These are phyloP conservation scores for Limonius californicus DNA, from an alignment of 1,140 invertebrate genomes.

Conservation along the genomic window DNA sequence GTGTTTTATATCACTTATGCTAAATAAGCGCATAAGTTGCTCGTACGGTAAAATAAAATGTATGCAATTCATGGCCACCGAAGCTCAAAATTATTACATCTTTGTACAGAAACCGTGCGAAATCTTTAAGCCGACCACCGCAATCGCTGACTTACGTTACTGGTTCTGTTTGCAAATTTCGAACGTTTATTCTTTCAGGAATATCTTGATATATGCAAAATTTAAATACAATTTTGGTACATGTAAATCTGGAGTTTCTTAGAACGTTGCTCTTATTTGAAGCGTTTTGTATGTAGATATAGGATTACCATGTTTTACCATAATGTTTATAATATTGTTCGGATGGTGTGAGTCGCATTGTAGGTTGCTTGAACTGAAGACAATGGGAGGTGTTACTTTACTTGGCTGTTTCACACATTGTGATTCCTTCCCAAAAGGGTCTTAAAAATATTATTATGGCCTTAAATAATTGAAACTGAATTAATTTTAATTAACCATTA, in stretches of 20 bases:
- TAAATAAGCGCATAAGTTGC: background rate
- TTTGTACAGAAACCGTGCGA: constrained; percentile 25
- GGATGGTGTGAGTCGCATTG: background rate
- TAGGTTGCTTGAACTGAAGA: constrained; percentile 17
- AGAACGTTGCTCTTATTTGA: constrained; percentile 28
- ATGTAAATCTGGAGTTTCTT: constrained; percentile 29
- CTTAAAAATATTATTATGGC: no score
- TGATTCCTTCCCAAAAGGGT: background rate
- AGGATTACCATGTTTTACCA: constrained; percentile 33
- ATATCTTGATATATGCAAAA: constrained; percentile 35
- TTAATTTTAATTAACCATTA: no score
- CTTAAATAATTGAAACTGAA: no score
- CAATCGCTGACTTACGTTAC: constrained; percentile 11
- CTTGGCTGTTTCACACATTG: constrained; percentile 11
- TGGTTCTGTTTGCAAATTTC: constrained; percentile 37
- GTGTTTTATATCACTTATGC: background rate
- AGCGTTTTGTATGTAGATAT: constrained; percentile 33
- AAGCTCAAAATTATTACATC: constrained; percentile 24
- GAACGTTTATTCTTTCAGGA: constrained; percentile 20
- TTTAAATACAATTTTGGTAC: constrained; percentile 39
- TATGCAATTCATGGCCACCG: constrained; percentile 10
- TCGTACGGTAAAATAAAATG: constrained; percentile 1
- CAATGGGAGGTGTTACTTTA: constrained; percentile 32
- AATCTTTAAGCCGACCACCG: constrained; percentile 14
- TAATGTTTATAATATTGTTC: constrained; percentile 33